Conservation (phyloP, 2,113 vertebrate genomes). For the Rhinolophus sinicus region DNA sequence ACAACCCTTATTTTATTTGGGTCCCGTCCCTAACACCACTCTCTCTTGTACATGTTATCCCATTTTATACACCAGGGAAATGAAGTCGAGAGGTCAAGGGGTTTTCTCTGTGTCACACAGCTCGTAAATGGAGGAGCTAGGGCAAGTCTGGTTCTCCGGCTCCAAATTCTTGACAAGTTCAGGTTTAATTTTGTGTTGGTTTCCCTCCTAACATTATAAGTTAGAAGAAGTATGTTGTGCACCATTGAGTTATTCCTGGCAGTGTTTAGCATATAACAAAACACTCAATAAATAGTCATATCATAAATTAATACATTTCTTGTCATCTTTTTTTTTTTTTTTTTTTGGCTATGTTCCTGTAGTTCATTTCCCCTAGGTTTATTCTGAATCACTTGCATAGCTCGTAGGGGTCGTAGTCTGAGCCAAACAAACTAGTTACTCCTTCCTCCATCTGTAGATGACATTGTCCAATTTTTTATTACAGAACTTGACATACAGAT, state of each 20-base stretch:
- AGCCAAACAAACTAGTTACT: background rate
- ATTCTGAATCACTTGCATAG: background rate
- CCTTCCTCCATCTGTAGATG: background rate
- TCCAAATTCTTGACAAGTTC: background rate
- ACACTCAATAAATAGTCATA: background rate
- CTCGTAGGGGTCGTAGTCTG: background rate
- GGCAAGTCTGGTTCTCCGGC: background rate
- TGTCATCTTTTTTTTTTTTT: slow-evolving; percentile 1
- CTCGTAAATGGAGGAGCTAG: background rate
- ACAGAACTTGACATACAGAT: background rate
- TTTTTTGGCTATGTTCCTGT: background rate
- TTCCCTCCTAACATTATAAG: background rate
- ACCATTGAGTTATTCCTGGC: background rate
- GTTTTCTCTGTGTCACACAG: background rate
- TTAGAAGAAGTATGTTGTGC: background rate
- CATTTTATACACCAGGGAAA: background rate
- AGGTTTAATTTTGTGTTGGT: background rate
- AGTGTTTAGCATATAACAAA: background rate
- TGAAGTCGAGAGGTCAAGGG: background rate
- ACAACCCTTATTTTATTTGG: background rate
- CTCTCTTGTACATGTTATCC: background rate
- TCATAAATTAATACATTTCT: background rate
- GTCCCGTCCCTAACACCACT: background rate
- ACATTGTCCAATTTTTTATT: background rate
- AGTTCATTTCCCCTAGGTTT: background rate